A percentile compares a stretch with the other conserved stretches of the same genome.
Conservation (phyloP, 2,888 invertebrate species). For the Copidosoma aretas region DNA sequence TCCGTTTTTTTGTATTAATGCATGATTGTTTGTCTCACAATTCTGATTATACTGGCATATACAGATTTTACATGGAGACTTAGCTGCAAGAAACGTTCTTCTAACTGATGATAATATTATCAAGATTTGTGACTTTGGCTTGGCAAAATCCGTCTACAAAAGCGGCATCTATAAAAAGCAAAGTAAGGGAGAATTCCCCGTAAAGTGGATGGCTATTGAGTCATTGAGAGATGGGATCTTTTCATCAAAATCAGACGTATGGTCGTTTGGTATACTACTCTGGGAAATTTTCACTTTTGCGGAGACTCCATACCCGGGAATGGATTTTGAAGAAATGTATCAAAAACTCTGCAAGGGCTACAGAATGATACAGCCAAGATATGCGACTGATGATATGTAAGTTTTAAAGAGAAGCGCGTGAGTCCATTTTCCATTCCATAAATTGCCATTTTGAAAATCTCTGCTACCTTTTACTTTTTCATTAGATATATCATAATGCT, state of each 20-base stretch:
- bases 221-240: slow-evolving; percentile 89
- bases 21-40: too few relatives aligned
- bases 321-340: slow-evolving; percentile 75
- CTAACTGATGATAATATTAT: slow-evolving; percentile 85
- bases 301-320: slow-evolving; percentile 84
- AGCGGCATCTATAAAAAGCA: slow-evolving; percentile 89
- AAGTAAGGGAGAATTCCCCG: slow-evolving; percentile 72
- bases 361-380: slow-evolving; percentile 85
- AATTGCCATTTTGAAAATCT: too few relatives aligned
- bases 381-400: slow-evolving; percentile 80
- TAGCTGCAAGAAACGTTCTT: slow-evolving; percentile 73
- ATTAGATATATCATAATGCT: too few relatives aligned
- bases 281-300: slow-evolving; percentile 91
- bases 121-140: slow-evolving; percentile 92
- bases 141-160: slow-evolving; percentile 85
- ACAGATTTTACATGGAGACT: slow-evolving; percentile 74
- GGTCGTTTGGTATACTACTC: slow-evolving; percentile 89
- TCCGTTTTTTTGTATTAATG: too few relatives aligned
- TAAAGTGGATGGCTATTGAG: slow-evolving; percentile 96
- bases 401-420: too few relatives aligned
- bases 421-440: too few relatives aligned
- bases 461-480: too few relatives aligned
- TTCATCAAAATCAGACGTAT: slow-evolving; percentile 93
- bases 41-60: too few relatives aligned
- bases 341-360: slow-evolving; percentile 81